Evolutionary conservation across 1,140 invertebrate genomes (phyloP).

Genomic region (Drosophila kepulauana): DNA sequence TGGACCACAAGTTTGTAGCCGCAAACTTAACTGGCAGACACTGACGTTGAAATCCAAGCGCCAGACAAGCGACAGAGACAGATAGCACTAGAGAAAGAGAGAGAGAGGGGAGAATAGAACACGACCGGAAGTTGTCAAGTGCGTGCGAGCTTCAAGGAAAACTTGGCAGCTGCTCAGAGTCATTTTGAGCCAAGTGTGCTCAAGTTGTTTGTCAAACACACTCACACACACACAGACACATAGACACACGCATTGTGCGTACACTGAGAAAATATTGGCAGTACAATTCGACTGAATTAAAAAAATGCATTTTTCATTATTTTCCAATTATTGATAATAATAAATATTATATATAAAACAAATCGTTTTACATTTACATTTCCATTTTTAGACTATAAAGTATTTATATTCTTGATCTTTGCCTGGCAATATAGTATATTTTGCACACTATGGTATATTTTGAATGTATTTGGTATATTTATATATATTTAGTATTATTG

Average conservation of each 20-base stretch:
- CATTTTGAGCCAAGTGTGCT: conserved; percentile 46
- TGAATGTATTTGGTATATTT: too few species aligned
- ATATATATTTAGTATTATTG: too few species aligned
- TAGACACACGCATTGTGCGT: not conserved
- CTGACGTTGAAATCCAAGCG: conserved; percentile 25
- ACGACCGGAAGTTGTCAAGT: conserved; percentile 62
- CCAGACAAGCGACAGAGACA: not conserved
- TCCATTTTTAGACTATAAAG: too few species aligned
- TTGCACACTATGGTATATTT: too few species aligned
- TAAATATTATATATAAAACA: too few species aligned
- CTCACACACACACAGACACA: conserved; percentile 32
- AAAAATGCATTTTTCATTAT: too few species aligned
- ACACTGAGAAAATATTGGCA: too few species aligned
- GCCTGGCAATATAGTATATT: too few species aligned
- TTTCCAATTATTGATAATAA: too few species aligned
- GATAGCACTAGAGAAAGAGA: not conserved
- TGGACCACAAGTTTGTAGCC: conserved; percentile 65
- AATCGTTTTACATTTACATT: too few species aligned
- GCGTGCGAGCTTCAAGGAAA: conserved; percentile 47
- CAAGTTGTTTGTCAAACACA: conserved; percentile 51
- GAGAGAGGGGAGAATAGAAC: conserved; percentile 1
- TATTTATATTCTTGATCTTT: too few species aligned
- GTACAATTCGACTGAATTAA: too few species aligned
- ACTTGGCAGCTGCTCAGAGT: conserved; percentile 44
- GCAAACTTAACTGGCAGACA: conserved; percentile 67